A percentile compares a stretch with the other conserved stretches of the same genome.
Evolutionary conservation across 2,888 invertebrate species (phyloP).

Genomic region (Cephus rjabovi): DNA sequence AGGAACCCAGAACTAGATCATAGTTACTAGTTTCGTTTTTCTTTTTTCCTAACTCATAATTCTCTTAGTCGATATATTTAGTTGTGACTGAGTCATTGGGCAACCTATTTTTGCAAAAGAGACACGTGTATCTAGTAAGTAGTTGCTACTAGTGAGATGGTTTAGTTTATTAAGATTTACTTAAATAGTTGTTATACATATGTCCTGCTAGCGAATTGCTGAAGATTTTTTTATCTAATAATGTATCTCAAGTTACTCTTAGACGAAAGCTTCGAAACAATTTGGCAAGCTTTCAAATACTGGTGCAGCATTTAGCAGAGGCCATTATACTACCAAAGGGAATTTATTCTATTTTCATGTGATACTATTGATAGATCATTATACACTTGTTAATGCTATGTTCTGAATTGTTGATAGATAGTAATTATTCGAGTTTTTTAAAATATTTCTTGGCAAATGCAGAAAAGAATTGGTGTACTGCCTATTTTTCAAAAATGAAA

Average conservation of each 20-base stretch:
- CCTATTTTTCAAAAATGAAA: background rate
- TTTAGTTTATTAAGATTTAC: background rate
- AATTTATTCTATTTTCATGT: constrained; percentile 16
- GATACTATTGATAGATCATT: constrained; percentile 16
- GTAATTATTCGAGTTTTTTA: background rate
- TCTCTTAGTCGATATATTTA: background rate
- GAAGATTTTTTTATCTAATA: background rate
- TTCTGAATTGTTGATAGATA: background rate
- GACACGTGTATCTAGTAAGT: background rate
- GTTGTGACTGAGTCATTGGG: background rate
- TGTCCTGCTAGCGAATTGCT: background rate
- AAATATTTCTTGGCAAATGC: background rate
- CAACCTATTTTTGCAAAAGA: background rate
- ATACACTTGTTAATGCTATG: background rate
- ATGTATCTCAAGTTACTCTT: background rate
- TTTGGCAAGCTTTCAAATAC: constrained; percentile 20
- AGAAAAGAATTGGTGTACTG: background rate
- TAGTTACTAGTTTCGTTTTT: background rate
- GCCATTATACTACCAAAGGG: constrained; percentile 11
- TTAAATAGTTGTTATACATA: background rate
- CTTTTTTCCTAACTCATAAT: background rate
- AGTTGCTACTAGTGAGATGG: background rate
- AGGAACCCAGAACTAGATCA: background rate
- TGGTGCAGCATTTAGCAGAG: constrained; percentile 12
- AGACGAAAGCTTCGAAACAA: background rate